Percentiles rank a stretch among this genome's conserved stretches.
phyloP scores from a whole-genome alignment of 2,113 vertebrate species.

The Perca schrenkii region DNA sequence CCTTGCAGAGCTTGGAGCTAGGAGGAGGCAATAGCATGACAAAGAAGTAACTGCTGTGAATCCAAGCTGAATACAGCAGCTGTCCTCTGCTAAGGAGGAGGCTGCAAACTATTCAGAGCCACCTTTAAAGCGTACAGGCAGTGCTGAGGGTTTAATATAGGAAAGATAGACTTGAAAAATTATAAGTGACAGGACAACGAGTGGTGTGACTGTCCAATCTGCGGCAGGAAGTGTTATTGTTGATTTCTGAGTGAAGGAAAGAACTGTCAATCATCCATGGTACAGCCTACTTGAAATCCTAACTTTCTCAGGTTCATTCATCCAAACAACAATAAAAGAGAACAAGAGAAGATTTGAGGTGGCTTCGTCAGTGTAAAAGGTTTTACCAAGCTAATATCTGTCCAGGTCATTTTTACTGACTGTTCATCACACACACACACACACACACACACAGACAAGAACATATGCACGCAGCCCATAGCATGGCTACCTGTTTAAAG shows the following conservation, averaged over 20 bases:
- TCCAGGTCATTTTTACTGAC: background rate
- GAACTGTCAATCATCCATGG: slow-evolving; percentile 23
- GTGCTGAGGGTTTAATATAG: background rate
- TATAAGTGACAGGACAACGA: background rate
- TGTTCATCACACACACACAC: background rate
- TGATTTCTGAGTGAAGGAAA: slow-evolving; percentile 1
- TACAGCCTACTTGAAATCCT: background rate
- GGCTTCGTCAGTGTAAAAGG: slow-evolving; percentile 2
- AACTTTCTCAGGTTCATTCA: slow-evolving; percentile 19
- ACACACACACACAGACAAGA: background rate
- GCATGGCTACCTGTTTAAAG: background rate
- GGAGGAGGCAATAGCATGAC: background rate
- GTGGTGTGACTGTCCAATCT: background rate
- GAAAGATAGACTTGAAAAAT: background rate
- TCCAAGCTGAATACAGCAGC: background rate
- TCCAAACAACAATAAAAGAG: slow-evolving; percentile 10
- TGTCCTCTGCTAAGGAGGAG: background rate
- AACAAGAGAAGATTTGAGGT: background rate
- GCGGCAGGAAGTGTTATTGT: background rate
- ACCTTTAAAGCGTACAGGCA: background rate
- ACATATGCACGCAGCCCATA: background rate
- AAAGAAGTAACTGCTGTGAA: background rate
- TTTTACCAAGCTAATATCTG: slow-evolving; percentile 13
- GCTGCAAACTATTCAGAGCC: background rate
- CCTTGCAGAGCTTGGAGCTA: background rate